Evolutionary conservation across 2,113 vertebrate genomes (phyloP).

Genomic region (Lepus americanus): DNA sequence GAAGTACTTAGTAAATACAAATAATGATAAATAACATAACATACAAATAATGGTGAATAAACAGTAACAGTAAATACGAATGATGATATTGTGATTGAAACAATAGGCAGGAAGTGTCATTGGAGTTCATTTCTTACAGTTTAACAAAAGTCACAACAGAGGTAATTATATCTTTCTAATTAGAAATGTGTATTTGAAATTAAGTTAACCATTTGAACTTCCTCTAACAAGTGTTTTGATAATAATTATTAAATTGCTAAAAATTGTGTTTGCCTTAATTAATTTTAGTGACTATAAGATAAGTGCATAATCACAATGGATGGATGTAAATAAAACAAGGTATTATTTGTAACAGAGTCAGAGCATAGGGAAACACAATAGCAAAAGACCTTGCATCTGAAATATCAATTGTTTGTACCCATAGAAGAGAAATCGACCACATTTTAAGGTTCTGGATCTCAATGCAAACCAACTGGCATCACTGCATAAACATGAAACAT

Average conservation of each 20-base stretch:
- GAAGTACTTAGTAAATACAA: too few species aligned
- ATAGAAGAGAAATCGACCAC: background rate
- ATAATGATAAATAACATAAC: too few species aligned
- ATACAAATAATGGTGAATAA: too few species aligned
- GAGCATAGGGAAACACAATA: background rate
- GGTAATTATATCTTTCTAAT: conserved; percentile 13
- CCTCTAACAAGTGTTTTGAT: conserved; percentile 19
- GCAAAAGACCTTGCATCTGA: background rate
- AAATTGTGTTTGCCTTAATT: background rate
- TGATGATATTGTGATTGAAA: background rate
- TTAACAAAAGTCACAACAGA: conserved; percentile 21
- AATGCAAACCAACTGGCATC: background rate
- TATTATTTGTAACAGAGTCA: conserved; percentile 1
- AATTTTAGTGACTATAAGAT: background rate
- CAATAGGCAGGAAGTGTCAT: background rate
- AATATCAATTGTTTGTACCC: background rate
- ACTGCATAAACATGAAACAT: conserved; percentile 4
- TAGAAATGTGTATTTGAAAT: conserved; percentile 30
- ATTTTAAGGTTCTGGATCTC: background rate
- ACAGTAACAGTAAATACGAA: too few species aligned
- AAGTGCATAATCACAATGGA: background rate
- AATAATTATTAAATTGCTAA: conserved; percentile 7
- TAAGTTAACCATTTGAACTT: background rate
- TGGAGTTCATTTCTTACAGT: background rate
- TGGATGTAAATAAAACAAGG: background rate